A percentile compares a stretch with the other conserved stretches of the same genome.
These are phyloP conservation scores for Lutraria rhynchaena DNA, from an alignment of 1,140 invertebrate genomes.

Conservation along the genomic window DNA sequence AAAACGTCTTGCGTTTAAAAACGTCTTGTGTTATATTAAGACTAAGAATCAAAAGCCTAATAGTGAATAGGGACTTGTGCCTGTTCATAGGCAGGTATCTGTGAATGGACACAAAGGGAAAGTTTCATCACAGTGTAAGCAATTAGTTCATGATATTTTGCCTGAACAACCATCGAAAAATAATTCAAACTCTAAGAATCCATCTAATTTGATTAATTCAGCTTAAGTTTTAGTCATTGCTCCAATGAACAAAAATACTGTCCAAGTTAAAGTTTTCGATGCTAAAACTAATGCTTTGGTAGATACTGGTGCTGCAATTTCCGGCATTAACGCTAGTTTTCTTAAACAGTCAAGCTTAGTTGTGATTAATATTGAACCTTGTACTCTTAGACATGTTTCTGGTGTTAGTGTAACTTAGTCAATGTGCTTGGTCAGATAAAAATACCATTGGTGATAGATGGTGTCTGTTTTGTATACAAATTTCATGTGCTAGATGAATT, in stretches of 20 bases:
- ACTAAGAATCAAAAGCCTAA: neutral
- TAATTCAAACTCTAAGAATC: neutral
- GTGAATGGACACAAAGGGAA: conserved; percentile 49
- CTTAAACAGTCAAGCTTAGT: conserved; percentile 18
- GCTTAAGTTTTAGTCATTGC: conserved; percentile 1
- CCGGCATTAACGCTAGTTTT: conserved; percentile 15
- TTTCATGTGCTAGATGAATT: conserved; percentile 29
- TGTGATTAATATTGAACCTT: neutral
- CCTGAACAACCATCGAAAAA: neutral
- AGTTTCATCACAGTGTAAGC: neutral
- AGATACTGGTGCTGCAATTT: conserved; percentile 48
- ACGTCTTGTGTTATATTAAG: too few species aligned
- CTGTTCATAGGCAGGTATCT: conserved; percentile 46
- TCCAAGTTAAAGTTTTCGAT: conserved; percentile 28
- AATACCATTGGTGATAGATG: conserved; percentile 38
- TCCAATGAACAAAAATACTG: conserved; percentile 41
- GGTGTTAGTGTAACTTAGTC: conserved; percentile 7
- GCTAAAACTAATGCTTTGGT: conserved; percentile 26
- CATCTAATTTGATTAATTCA: neutral
- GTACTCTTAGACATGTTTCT: neutral
- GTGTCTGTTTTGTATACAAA: conserved; percentile 9
- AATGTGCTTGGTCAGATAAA: conserved; percentile 45
- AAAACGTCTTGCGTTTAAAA: too few species aligned
- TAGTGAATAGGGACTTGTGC: conserved; percentile 47
- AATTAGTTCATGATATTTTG: neutral